Evolutionary conservation across 1,140 invertebrate species (phyloP), one percentile per base, ranked within the genome.

Genomic region (Drosophila orena): DNA sequence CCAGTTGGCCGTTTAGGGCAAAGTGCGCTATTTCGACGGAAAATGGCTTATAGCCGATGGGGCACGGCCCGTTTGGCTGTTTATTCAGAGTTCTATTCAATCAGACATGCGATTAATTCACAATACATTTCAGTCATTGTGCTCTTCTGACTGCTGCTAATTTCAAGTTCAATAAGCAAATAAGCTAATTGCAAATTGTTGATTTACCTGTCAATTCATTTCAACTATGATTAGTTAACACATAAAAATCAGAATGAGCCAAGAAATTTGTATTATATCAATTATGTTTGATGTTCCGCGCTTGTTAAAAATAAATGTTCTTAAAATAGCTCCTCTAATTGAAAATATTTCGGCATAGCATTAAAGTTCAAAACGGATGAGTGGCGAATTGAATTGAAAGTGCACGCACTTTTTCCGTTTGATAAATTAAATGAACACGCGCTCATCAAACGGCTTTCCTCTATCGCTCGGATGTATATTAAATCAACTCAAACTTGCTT

Each of bases 341-440:
- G 8, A 1, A 35, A 10, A 22, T 14, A 15, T 46, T 47, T 65
- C 4, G 15, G 12, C n/a, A 46, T 12, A 10, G 34, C 40, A n/a
- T 30, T 22, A 11, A 49, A 46, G 24, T 38, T 46, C 40, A 34
- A 12, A 5, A 5, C 14, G 12, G 8, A 2, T 15, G 60, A 61
- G 56, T 44, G 38, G 27, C 20, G 24, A 27, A n/a, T 1, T 0
- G 20, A n/a, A 44, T 37, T 35, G 30, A 53, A 20, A 37, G 34
- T 49, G 50, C 60, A 66, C 73, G 73, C 60, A 66, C 70, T 75
- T 65, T 74, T 47, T 53, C 53, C 71, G 74, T 75, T 74, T 75
- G 40, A 46, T 58, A 50, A 84, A 76, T 79, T 79, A 70, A 84
- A 76, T 84, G 72, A 72, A 72, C 66, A 60, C 73, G 74, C 64